These are phyloP conservation scores for Oedothorax gibbosus DNA, from an alignment of 1,140 invertebrate species.

Conservation along the genomic window DNA sequence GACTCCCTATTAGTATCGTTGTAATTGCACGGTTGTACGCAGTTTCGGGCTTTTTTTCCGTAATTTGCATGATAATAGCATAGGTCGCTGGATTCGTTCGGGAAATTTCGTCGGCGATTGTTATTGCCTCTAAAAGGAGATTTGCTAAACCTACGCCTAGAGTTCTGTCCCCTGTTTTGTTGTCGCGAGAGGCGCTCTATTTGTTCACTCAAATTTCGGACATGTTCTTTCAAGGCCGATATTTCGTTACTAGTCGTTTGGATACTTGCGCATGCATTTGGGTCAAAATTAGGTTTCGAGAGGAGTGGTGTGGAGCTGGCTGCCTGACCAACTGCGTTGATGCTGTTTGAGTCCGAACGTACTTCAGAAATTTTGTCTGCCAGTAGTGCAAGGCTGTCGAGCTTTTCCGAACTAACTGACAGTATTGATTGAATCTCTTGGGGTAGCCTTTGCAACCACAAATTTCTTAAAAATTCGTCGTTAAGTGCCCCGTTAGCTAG, in stretches of 20 bases:
- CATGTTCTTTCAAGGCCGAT: neutral
- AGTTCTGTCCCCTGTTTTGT: neutral
- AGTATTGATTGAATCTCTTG: constrained; percentile 31
- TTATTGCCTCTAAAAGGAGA: constrained; percentile 19
- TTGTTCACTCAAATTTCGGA: neutral
- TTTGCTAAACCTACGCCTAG: neutral
- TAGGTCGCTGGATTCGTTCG: neutral
- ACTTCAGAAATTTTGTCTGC: constrained; percentile 40
- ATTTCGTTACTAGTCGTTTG: neutral
- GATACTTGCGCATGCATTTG: neutral
- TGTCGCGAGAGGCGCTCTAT: neutral
- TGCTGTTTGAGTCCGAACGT: neutral
- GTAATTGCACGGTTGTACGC: no score
- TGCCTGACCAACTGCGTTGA: neutral
- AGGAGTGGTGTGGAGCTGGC: neutral
- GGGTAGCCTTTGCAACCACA: constrained; percentile 23
- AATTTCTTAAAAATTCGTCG: constrained; percentile 7
- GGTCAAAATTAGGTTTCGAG: neutral
- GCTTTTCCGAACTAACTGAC: constrained; percentile 7
- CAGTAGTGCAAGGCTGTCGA: constrained; percentile 8
- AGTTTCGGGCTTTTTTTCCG: neutral
- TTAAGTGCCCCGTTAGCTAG: neutral
- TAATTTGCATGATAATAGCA: constrained; percentile 54
- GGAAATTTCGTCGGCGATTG: constrained; percentile 30
- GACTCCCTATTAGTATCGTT: no score